phyloP scores from a whole-genome alignment of 1,140 invertebrate genomes.

The Drosophila cardini region DNA sequence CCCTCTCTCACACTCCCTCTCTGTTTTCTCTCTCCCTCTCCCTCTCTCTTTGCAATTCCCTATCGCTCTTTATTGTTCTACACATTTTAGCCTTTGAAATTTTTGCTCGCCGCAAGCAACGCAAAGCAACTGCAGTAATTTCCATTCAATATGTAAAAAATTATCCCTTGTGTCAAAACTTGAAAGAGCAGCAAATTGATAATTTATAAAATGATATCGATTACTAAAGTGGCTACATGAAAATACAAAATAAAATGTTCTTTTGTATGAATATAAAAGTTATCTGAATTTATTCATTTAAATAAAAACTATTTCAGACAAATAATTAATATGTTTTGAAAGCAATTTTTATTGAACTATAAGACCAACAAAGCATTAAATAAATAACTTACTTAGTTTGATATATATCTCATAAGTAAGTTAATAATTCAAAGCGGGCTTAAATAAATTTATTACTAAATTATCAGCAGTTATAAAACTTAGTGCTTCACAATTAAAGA shows the following conservation, averaged over 20 bases:
- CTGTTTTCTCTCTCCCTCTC: neutral
- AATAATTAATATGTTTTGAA: too few species aligned
- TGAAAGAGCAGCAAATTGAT: neutral
- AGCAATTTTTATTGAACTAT: too few species aligned
- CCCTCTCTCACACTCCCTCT: conserved; percentile 2
- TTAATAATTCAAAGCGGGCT: too few species aligned
- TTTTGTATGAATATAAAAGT: too few species aligned
- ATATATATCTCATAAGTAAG: too few species aligned
- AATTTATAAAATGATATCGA: conserved; percentile 5
- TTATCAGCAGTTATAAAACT: too few species aligned
- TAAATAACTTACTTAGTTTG: too few species aligned
- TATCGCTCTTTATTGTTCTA: conserved; percentile 10
- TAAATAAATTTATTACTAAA: too few species aligned
- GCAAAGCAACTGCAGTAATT: conserved; percentile 25
- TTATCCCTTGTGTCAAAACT: conserved; percentile 21
- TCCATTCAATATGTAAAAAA: conserved; percentile 22
- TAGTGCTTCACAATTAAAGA: neutral
- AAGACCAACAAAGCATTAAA: too few species aligned
- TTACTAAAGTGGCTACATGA: neutral
- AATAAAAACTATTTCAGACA: too few species aligned
- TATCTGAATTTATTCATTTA: too few species aligned
- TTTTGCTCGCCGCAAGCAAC: conserved; percentile 18
- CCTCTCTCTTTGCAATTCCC: conserved; percentile 13
- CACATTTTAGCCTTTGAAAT: conserved; percentile 21
- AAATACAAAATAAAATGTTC: neutral